These are phyloP conservation scores for Augochlorella aurata DNA, from an alignment of 2,888 invertebrate species.

Conservation along the genomic window DNA sequence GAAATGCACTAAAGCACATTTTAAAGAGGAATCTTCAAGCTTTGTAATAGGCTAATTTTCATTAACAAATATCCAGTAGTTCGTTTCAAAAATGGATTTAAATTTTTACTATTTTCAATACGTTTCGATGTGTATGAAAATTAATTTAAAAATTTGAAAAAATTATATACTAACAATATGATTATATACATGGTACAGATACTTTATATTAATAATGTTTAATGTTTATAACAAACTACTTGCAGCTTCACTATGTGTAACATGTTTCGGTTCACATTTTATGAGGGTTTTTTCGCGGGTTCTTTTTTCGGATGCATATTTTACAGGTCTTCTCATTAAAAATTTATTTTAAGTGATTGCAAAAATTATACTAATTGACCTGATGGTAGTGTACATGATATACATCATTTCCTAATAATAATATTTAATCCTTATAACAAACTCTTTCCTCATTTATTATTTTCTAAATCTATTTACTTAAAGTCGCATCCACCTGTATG, in stretches of 20 bases:
- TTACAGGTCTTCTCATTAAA: too few relatives aligned
- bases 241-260: background rate
- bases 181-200: background rate
- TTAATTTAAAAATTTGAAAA: background rate
- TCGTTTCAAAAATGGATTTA: background rate
- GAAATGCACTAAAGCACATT: background rate
- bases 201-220: background rate
- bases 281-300: too few relatives aligned
- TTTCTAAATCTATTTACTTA: too few relatives aligned
- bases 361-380: too few relatives aligned
- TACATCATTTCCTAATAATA: too few relatives aligned
- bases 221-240: background rate
- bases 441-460: too few relatives aligned
- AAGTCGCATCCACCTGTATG: too few relatives aligned
- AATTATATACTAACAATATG: background rate
- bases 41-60: accelerated
- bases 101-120: background rate
- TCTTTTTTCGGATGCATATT: too few relatives aligned
- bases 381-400: too few relatives aligned
- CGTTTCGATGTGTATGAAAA: background rate
- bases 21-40: background rate
- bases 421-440: too few relatives aligned
- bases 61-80: background rate
- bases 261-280: background rate
- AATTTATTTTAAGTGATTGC: too few relatives aligned